Base-by-base conservation (phyloP, 1,140 invertebrate species). In the Drosophila suzukii region DNA sequence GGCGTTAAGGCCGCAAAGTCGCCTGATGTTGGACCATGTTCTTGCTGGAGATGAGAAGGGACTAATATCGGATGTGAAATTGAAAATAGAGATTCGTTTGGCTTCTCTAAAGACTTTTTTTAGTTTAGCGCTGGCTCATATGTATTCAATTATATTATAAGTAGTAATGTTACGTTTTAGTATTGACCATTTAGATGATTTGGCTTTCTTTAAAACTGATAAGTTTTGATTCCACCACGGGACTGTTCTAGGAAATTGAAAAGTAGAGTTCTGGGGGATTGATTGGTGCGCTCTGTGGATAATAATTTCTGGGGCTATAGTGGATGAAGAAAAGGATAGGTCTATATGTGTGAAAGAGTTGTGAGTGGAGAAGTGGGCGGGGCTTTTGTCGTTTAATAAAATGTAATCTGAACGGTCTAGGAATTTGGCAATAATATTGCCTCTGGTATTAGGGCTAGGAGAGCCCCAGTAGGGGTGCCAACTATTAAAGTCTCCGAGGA, bases 351-450 rank as follows among this genome's bases (percentile, higher is more conserved):
- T 41, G n/a, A 15, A 41, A 41, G 39, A 15, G 39, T 41, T 41
- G 39, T 41, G n/a, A 7, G 39, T 41, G 39, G 39, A 15, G 39
- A 15, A 15, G 39, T 41, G n/a, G 3, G 39, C 15, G 39, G 39
- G 39, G 3, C 39, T 41, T 41, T 41, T 41, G 39, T 41, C 39
- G 39, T 41, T 41, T 41, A 41, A 41, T 41, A 41, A 41, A 8
- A 41, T 41, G 39, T 15, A 41, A 41, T 41, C 39, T 41, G 39
- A 41, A 41, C n/a, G n/a, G n/a, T 41, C 39, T 41, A 15, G n/a
- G 39, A 41, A 41, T 41, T 41, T 41, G 39, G 39, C 39, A 41
- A 41, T 41, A 41, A 41, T 41, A 41, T 41, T 41, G 39, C 39
- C 39, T 41, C n/a, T 41, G 39, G 39, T 15, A 41, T 41, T 41